A percentile compares a stretch with the other conserved stretches of the same genome.
Evolutionary conservation across 2,113 vertebrate genomes (phyloP).

Genomic region (Anolis carolinensis): DNA sequence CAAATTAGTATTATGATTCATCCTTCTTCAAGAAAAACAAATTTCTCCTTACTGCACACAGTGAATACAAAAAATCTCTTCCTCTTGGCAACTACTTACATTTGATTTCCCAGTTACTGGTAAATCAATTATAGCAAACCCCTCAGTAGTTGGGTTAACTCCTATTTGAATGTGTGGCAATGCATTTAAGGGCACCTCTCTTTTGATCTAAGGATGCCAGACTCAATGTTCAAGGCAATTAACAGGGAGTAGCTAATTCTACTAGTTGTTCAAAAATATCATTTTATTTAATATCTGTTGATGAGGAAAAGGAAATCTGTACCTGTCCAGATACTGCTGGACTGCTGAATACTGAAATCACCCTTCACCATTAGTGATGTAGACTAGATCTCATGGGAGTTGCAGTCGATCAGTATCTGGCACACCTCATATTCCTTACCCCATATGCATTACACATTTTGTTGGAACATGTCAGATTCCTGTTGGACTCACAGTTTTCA

Average conservation of each 20-base stretch:
- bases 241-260: background rate
- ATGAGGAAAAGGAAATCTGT: background rate
- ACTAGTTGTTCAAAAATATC: background rate
- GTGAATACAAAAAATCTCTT: conserved; percentile 8
- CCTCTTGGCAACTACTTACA: background rate
- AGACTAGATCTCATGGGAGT: background rate
- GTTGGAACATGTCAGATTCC: background rate
- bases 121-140: background rate
- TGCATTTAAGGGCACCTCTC: background rate
- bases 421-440: background rate
- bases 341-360: background rate
- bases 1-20: conserved; percentile 41
- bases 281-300: background rate
- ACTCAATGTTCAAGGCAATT: background rate
- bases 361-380: background rate
- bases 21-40: background rate
- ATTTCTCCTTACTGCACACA: conserved; percentile 57
- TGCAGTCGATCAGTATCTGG: background rate
- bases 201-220: background rate
- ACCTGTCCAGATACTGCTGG: background rate
- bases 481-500: background rate
- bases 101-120: background rate
- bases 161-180: background rate
- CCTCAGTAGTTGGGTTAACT: background rate
- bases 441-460: background rate